Evolutionary conservation across 2,113 vertebrate species (phyloP).

Genomic region (Tragelaphus scriptus): DNA sequence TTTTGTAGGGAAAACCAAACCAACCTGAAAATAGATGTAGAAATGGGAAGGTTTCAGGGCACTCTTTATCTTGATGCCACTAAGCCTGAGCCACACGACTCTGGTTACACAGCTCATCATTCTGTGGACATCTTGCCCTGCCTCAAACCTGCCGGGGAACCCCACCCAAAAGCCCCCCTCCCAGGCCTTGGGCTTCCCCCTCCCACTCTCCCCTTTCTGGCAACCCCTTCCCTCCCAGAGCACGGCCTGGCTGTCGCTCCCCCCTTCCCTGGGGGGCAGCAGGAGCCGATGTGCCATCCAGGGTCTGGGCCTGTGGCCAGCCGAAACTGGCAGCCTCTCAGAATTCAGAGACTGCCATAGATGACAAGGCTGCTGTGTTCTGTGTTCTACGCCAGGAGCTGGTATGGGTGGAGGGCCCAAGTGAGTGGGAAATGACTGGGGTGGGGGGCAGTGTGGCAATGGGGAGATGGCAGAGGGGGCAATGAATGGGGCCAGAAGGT

Average conservation of each 20-base stretch:
- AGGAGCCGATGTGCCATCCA: not conserved
- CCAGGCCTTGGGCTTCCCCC: slow-evolving; percentile 46
- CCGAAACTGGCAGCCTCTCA: rapidly evolving
- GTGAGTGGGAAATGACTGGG: not conserved
- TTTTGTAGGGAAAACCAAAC: slow-evolving; percentile 21
- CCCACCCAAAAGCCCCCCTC: slow-evolving; percentile 55
- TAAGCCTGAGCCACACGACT: not conserved
- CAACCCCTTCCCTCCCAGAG: not conserved
- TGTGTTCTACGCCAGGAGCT: not conserved
- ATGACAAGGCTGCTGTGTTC: not conserved
- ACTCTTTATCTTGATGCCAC: not conserved
- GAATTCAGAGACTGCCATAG: not conserved
- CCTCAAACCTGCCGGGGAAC: slow-evolving; percentile 28
- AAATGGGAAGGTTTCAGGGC: not conserved
- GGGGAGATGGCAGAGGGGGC: not conserved
- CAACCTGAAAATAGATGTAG: not conserved
- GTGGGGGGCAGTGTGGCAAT: not conserved
- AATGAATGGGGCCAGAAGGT: not conserved
- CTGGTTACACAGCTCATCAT: not conserved
- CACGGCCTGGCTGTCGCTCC: not conserved
- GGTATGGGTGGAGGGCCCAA: not conserved
- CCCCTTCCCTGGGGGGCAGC: not conserved
- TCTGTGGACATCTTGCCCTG: not conserved
- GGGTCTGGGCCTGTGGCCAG: not conserved
- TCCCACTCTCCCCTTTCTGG: slow-evolving; percentile 10